Evolutionary conservation across 2,113 vertebrate species (phyloP).

Genomic region (Aepyceros melampus): DNA sequence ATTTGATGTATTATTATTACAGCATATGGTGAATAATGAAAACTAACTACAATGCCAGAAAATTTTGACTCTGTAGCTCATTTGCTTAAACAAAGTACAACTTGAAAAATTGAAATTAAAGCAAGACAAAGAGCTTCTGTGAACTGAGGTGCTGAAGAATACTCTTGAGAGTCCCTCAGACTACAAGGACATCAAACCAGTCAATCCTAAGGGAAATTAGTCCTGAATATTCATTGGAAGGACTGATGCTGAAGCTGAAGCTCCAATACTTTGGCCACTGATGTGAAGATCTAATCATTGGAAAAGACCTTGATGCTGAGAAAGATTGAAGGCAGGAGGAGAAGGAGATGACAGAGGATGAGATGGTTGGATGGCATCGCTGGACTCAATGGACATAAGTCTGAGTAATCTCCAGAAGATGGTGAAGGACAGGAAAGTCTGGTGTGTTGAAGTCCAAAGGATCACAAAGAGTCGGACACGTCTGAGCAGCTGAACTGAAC

Average conservation of each 20-base stretch:
- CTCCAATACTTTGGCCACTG: background rate
- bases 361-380: background rate
- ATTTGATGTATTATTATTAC: background rate
- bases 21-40: background rate
- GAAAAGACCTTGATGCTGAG: background rate
- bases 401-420: background rate
- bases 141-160: background rate
- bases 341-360: background rate
- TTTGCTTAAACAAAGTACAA: background rate
- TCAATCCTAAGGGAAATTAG: background rate
- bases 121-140: background rate
- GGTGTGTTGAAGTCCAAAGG: background rate
- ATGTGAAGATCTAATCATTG: background rate
- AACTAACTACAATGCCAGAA: background rate
- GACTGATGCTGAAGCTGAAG: background rate
- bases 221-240: background rate
- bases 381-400: background rate
- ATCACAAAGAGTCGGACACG: accelerated
- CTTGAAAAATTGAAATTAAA: background rate
- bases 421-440: background rate
- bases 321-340: background rate
- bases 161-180: background rate
- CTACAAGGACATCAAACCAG: background rate
- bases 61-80: background rate
- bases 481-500: background rate